Percentiles rank a stretch among this genome's conserved stretches.
phyloP scores from a whole-genome alignment of 2,797 vertebrate genomes.

The Lindbergichthys nudifrons region DNA sequence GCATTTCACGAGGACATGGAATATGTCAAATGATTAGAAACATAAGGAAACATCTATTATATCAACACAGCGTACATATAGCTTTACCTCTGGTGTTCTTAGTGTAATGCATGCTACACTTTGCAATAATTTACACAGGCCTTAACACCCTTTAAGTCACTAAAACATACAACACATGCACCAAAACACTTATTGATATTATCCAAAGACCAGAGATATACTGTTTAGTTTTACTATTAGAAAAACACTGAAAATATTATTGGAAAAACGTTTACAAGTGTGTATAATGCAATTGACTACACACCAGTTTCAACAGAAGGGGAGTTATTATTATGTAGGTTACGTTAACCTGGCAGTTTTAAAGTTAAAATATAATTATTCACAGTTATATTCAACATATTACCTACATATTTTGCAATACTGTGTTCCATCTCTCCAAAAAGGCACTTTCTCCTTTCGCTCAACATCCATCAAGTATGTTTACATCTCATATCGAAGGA shows the following conservation, averaged over 20 bases:
- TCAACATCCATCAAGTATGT: slow-evolving; percentile 4
- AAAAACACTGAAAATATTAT: background rate
- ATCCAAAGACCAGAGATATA: background rate
- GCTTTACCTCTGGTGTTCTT: background rate
- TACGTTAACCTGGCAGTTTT: slow-evolving; percentile 9
- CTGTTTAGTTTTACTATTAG: slow-evolving; percentile 1
- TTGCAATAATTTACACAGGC: slow-evolving; percentile 2
- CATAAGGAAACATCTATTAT: background rate
- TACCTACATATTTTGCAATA: background rate
- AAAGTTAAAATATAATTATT: slow-evolving; percentile 23
- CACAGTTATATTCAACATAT: slow-evolving; percentile 2
- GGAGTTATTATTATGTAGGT: background rate
- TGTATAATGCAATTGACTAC: background rate
- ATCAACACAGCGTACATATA: slow-evolving; percentile 5
- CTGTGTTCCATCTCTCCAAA: background rate
- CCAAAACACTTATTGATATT: background rate
- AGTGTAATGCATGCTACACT: background rate
- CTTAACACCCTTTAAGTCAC: background rate
- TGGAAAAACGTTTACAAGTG: background rate
- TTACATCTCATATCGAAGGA: background rate
- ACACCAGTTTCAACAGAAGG: slow-evolving; percentile 4
- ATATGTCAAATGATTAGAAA: background rate
- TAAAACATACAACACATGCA: slow-evolving; percentile 17
- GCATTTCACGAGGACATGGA: background rate
- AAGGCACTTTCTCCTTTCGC: slow-evolving; percentile 16